Conservation (phyloP, 2,797 vertebrate species). For the Chromobotia macracanthus region DNA sequence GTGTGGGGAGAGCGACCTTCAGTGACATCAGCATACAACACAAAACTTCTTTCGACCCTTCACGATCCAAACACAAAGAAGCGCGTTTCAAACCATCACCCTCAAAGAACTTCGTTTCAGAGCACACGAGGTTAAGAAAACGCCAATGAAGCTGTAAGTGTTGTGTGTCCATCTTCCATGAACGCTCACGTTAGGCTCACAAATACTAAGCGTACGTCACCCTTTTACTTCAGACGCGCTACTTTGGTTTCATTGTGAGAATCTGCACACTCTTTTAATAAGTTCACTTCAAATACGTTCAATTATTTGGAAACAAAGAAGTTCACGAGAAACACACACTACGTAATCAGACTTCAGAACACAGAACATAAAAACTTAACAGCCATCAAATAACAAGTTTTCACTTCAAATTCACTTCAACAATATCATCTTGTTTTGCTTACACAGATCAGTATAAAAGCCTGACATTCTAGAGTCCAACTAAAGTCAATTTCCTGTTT, state of each 20-base stretch:
- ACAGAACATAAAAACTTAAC: too few relatives aligned
- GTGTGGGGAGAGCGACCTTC: conserved; percentile 48
- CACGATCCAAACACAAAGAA: conserved; percentile 30
- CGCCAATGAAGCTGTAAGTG: not conserved
- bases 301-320: not conserved
- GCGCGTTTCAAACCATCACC: not conserved
- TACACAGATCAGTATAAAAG: too few relatives aligned
- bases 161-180: not conserved
- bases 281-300: too few relatives aligned
- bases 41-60: conserved; percentile 67
- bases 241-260: not conserved
- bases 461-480: too few relatives aligned
- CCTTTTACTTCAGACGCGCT: too few relatives aligned
- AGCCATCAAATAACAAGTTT: not conserved
- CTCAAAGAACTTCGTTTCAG: conserved; percentile 27
- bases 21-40: conserved; percentile 69
- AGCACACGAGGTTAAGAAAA: not conserved
- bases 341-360: not conserved
- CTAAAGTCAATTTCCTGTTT: too few relatives aligned
- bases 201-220: not conserved
- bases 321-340: not conserved
- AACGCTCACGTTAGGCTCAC: not conserved
- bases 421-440: not conserved
- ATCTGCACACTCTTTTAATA: too few relatives aligned
- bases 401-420: not conserved